phyloP scores from a whole-genome alignment of 23 tunicate species.

The Botrylloides violaceus region DNA sequence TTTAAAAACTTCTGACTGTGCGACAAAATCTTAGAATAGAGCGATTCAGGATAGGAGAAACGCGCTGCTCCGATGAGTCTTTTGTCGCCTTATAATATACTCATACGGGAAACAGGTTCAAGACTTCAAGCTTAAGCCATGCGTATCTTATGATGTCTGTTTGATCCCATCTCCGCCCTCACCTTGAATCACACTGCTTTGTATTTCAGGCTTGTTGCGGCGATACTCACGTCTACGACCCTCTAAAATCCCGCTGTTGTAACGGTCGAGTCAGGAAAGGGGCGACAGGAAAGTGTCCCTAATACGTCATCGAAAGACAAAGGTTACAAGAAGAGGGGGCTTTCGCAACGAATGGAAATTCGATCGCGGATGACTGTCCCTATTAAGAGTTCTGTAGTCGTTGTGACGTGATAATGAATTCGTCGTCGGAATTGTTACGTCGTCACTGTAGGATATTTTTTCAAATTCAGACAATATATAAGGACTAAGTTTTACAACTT shows the following conservation, averaged over 20 bases:
- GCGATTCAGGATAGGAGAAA: no score
- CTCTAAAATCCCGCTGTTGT: constrained; percentile 43
- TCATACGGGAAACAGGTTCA: no score
- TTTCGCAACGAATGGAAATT: not conserved
- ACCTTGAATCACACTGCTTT: not conserved
- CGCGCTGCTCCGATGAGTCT: no score
- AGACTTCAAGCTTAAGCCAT: not conserved
- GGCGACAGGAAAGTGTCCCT: not conserved
- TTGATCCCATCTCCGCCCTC: not conserved
- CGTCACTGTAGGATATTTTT: no score
- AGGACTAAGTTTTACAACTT: no score
- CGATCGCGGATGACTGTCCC: not conserved
- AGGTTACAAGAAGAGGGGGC: not conserved
- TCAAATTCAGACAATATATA: no score
- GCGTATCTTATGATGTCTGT: not conserved
- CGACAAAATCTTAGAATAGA: no score
- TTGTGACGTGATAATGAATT: not conserved
- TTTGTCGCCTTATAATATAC: no score
- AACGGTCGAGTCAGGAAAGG: constrained; percentile 44
- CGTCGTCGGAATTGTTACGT: not conserved
- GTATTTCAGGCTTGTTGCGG: constrained; percentile 60
- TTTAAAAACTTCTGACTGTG: no score
- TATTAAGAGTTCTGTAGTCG: no score
- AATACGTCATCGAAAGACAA: not conserved
- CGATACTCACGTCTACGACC: constrained; percentile 34